These are phyloP conservation scores for Phalloptychus januarius DNA, from an alignment of 2,797 vertebrate species.

Conservation along the genomic window DNA sequence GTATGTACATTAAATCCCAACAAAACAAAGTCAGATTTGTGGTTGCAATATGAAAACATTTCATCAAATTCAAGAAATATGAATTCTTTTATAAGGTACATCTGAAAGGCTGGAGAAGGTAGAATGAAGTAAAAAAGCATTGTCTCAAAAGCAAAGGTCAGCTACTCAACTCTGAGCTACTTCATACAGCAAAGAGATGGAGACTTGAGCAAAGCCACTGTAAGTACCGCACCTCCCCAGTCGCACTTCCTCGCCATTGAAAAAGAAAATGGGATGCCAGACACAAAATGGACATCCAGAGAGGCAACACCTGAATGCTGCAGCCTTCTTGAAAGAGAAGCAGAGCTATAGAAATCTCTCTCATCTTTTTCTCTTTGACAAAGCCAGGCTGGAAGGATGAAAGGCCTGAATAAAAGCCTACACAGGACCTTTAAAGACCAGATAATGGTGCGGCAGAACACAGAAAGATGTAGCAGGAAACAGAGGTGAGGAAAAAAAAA, in stretches of 20 bases:
- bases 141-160: slow-evolving; percentile 65
- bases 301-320: slow-evolving; percentile 54
- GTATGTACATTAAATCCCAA: not conserved
- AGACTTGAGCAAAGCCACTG: slow-evolving; percentile 46
- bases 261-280: slow-evolving; percentile 56
- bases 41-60: not conserved
- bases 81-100: not conserved
- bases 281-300: slow-evolving; percentile 63
- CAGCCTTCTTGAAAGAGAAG: slow-evolving; percentile 58
- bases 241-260: slow-evolving; percentile 36
- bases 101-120: slow-evolving; percentile 20
- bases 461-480: slow-evolving; percentile 48
- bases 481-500: slow-evolving; percentile 29
- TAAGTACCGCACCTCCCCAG: slow-evolving; percentile 44
- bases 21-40: not conserved
- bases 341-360: slow-evolving; percentile 54
- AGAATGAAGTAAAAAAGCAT: slow-evolving; percentile 43
- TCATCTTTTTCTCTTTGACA: slow-evolving; percentile 51
- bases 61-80: not conserved
- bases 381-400: slow-evolving; percentile 53
- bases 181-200: slow-evolving; percentile 43
- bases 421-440: slow-evolving; percentile 55
- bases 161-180: slow-evolving; percentile 50
- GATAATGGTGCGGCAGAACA: slow-evolving; percentile 61
- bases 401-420: slow-evolving; percentile 63